Evolutionary conservation across 1,140 invertebrate species (phyloP).

Genomic region (Aleiodes sp.): DNA sequence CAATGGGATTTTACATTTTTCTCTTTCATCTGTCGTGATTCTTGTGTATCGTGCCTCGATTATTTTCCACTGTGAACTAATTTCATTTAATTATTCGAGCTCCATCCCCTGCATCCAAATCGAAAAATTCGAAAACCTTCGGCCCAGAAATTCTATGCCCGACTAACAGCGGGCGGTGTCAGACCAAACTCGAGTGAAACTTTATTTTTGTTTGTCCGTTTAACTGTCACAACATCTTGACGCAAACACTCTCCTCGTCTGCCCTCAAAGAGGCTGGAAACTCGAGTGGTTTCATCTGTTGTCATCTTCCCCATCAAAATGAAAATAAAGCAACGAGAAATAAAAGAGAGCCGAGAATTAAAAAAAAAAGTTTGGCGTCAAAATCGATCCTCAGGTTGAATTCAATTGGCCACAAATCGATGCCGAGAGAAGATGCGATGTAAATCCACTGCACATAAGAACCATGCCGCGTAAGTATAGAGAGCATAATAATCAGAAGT

Average conservation of each 20-base stretch:
- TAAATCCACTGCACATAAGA: constrained; percentile 1
- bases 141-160: constrained; percentile 24
- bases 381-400: constrained; percentile 19
- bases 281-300: constrained; percentile 37
- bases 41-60: no score
- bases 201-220: constrained; percentile 48
- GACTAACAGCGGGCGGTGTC: constrained; percentile 32
- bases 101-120: no score
- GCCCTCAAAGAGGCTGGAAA: constrained; percentile 42
- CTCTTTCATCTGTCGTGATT: background rate
- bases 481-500: constrained; percentile 64
- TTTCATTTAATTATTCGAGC: no score
- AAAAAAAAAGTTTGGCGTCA: no score
- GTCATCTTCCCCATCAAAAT: background rate
- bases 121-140: no score
- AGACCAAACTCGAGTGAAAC: background rate
- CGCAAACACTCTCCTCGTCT: constrained; percentile 17
- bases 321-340: no score
- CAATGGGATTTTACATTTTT: constrained; percentile 40
- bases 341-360: no score
- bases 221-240: constrained; percentile 60
- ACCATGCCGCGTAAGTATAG: constrained; percentile 57
- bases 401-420: background rate
- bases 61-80: no score
- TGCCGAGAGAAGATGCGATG: constrained; percentile 15